Percentiles rank a stretch among this genome's conserved stretches.
phyloP scores from a whole-genome alignment of 1,140 invertebrate species.

The Drosophila lacteicornis region DNA sequence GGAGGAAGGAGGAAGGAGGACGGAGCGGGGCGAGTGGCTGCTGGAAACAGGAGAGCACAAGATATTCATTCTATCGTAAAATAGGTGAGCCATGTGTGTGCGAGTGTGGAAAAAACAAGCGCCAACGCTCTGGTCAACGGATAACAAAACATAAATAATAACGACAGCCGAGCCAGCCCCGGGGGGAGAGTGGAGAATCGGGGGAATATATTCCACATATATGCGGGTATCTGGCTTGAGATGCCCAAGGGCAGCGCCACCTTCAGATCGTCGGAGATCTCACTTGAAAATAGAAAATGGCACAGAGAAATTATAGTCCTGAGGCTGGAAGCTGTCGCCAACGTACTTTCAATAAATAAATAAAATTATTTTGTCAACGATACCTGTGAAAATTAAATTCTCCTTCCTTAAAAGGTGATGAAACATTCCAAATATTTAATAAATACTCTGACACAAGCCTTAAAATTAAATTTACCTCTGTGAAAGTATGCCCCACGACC shows the following conservation, averaged over 20 bases:
- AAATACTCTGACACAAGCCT: not conserved
- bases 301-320: not conserved
- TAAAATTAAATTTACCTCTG: not conserved
- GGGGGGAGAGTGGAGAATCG: conserved; percentile 13
- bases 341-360: not conserved
- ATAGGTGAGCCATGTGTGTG: conserved; percentile 69
- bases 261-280: conserved; percentile 30
- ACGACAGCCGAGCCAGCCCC: conserved; percentile 59
- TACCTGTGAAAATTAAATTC: not conserved
- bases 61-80: conserved; percentile 84
- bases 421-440: not conserved
- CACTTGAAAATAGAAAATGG: not conserved
- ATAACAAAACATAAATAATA: conserved; percentile 85
- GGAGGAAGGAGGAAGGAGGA: conserved; percentile 24
- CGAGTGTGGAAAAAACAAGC: conserved; percentile 58
- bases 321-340: no score
- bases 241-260: conserved; percentile 32
- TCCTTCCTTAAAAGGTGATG: not conserved
- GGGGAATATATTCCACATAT: conserved; percentile 26
- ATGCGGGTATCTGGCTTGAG: conserved; percentile 15
- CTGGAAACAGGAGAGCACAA: conserved; percentile 60
- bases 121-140: conserved; percentile 80
- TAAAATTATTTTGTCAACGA: not conserved
- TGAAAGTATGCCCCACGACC: no score
- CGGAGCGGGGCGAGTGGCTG: conserved; percentile 2